Evolutionary conservation across 2,888 invertebrate species (phyloP).

Genomic region (Buathra laborator): DNA sequence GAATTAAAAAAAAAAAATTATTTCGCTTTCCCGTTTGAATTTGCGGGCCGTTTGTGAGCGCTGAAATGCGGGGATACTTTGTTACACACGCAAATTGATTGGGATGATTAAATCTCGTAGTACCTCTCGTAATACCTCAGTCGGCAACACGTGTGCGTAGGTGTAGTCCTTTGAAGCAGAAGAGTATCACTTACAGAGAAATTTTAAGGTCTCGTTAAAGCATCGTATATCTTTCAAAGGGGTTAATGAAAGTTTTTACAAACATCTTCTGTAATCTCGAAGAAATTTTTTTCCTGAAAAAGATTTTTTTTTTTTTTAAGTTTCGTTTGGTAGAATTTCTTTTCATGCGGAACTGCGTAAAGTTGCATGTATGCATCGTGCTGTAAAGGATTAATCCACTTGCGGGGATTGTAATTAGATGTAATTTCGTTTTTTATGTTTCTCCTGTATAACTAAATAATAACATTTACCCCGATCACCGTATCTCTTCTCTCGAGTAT

Average conservation of each 20-base stretch:
- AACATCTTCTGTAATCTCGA: too few relatives aligned
- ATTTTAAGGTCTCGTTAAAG: background rate
- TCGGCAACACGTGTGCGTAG: background rate
- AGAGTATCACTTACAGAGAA: background rate
- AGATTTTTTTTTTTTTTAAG: too few relatives aligned
- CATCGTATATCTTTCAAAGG: background rate
- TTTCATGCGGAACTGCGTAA: too few relatives aligned
- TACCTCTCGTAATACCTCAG: too few relatives aligned
- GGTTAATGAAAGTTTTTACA: too few relatives aligned
- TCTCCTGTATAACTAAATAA: background rate
- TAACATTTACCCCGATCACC: background rate
- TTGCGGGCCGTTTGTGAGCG: background rate
- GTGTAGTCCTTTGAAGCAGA: background rate
- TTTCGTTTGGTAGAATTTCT: too few relatives aligned
- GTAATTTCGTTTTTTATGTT: background rate
- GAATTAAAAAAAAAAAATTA: too few relatives aligned
- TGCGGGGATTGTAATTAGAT: background rate
- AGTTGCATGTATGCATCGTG: background rate
- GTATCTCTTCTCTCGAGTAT: background rate
- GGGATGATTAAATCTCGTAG: background rate
- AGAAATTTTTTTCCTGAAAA: too few relatives aligned
- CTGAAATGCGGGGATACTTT: background rate
- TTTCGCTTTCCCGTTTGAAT: background rate
- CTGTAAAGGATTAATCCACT: background rate
- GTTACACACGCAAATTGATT: background rate